phyloP scores from a whole-genome alignment of 2,797 vertebrate genomes.

The Smutsia gigantea region DNA sequence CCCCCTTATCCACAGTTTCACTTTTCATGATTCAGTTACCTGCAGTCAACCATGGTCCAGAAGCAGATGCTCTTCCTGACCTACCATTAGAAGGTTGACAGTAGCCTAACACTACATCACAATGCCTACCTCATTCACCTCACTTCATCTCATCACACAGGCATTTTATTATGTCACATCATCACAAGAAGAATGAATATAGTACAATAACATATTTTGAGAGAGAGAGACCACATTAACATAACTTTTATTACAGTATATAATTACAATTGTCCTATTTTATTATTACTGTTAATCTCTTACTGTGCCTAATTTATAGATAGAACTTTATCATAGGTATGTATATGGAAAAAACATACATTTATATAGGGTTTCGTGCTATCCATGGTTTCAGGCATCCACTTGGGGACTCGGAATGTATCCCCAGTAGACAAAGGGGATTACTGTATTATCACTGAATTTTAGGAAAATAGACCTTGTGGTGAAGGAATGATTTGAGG shows the following conservation, averaged over 20 bases:
- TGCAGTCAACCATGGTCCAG: background rate
- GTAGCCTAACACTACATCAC: background rate
- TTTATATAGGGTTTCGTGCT: too few relatives aligned
- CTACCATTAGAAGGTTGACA: background rate
- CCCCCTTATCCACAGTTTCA: background rate
- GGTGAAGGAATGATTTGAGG: background rate
- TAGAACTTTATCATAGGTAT: too few relatives aligned
- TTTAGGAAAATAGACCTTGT: constrained; percentile 19
- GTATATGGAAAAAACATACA: too few relatives aligned
- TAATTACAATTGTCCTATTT: background rate
- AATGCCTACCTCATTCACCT: background rate
- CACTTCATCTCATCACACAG: background rate
- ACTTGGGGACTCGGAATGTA: too few relatives aligned
- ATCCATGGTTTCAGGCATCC: too few relatives aligned
- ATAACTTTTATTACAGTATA: background rate
- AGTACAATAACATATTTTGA: background rate
- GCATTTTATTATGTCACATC: background rate
- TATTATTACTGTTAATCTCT: background rate
- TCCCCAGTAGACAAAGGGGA: too few relatives aligned
- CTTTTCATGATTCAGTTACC: background rate
- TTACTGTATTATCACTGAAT: background rate
- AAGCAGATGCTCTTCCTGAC: background rate
- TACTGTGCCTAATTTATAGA: too few relatives aligned
- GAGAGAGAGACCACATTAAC: background rate
- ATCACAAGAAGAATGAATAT: background rate